Base-by-base conservation (phyloP, 2,888 invertebrate species). In the Thalpophila matura region DNA sequence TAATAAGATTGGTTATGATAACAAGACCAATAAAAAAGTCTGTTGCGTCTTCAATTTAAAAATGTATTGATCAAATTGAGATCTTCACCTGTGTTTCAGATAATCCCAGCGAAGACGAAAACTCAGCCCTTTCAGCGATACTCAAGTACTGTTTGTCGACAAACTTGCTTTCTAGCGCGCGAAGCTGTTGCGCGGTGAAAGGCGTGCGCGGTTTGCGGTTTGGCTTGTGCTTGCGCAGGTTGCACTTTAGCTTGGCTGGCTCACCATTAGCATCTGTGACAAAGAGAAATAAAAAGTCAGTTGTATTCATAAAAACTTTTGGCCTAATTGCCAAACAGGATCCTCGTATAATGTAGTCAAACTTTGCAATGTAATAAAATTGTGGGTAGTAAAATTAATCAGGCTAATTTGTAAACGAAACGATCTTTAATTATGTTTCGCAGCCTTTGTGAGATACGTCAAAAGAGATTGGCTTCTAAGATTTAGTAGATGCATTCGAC, bases 171-270 rank as follows among this genome's bases (percentile, higher is more conserved):
- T 99, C 99, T 75, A 99, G 95, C 2, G 99, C 98, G 68, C 99
- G 94, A 50, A 99, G 96, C 88, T 99, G 99, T 88, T 99, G 98
- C 1, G 99, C 99, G n/a, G 99, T 99, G 95, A 99, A 99, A 0
- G 99, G 99, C 0, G 99, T 99, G 56, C 99, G 96, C 0, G 99
- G 99, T 90, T 99, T 99, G 78, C 99, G 96, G 95, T 99, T 99
- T 22, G 99, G 99, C 89, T 99, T 99, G 96, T 99, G 99, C 89
- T 99, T 99, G 80, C 99, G 96, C 74, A 99, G 96, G 91, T 98
- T 97, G 93, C 98, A 98, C 89, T 98, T 98, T 80, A 98, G 95
- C 91, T 98, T 97, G 0, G 98, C 97, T n/a, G 97, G 97, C 83
- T 97, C 98, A 9, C 97, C 97, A 84, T 96, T 96, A 12, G 96